Percentiles rank a stretch among this genome's conserved stretches.
phyloP scores from a whole-genome alignment of 1,140 invertebrate genomes.

The Atta cephalotes region DNA sequence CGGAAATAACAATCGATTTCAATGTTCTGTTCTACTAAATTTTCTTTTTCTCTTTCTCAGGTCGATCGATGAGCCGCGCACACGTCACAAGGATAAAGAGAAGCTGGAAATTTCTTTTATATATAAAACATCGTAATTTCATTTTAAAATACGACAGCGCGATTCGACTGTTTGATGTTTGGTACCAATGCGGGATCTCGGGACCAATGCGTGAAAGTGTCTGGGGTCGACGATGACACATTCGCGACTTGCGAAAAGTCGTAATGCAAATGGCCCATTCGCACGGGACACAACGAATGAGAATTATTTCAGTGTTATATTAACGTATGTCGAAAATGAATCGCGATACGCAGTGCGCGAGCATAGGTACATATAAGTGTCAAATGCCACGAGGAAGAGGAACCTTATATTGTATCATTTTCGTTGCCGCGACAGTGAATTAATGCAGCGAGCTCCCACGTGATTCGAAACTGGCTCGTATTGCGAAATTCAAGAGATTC shows the following conservation, averaged over 20 bases:
- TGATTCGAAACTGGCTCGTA: background rate
- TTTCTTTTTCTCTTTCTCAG: background rate
- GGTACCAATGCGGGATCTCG: too few species aligned
- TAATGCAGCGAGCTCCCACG: constrained; percentile 16
- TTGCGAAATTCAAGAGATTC: background rate
- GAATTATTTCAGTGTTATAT: constrained; percentile 64
- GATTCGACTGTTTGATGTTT: constrained; percentile 34
- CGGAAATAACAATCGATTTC: constrained; percentile 56
- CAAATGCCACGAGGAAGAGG: background rate
- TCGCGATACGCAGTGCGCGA: background rate
- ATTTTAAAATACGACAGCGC: constrained; percentile 11
- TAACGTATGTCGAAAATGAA: constrained; percentile 46
- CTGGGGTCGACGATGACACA: background rate
- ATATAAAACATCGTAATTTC: constrained; percentile 36
- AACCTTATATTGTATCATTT: constrained; percentile 10
- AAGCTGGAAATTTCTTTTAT: constrained; percentile 42
- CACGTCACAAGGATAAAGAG: constrained; percentile 6
- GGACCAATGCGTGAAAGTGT: background rate
- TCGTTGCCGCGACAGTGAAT: constrained; percentile 14
- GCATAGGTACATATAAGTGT: background rate
- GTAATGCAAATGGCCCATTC: constrained; percentile 53
- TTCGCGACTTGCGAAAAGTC: constrained; percentile 1
- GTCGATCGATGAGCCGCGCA: constrained; percentile 6
- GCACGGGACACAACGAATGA: background rate
- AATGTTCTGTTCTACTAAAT: constrained; percentile 11